Evolutionary conservation across 2,113 vertebrate species (phyloP), one percentile per base, ranked within the genome.

Genomic region (Synchiropus splendidus): DNA sequence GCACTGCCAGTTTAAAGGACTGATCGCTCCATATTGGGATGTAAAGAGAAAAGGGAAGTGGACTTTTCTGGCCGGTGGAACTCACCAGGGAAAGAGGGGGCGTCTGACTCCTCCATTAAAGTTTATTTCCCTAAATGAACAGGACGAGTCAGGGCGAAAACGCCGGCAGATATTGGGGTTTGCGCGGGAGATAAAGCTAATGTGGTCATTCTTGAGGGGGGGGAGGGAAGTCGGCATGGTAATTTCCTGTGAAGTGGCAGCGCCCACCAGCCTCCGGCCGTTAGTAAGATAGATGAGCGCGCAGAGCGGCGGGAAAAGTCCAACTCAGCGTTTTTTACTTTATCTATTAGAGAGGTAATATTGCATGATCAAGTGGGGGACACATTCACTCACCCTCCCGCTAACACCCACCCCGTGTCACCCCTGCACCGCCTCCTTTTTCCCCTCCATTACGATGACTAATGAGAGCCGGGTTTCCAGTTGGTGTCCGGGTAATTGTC

Each of bases 291-390:
- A 76, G 70, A 82, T 82, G 61, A 66, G 71, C 61, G 59, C 39
- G 51, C 31, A 50, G 61, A 67, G 64, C 64, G 57, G 47, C 48
- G 72, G 42, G 15, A 67, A 74, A 82, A 65, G 40, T 47, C 64
- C 54, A 60, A 69, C 54, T 79, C 79, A 79, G 79, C 79, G 63
- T 51, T 74, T 77, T 71, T 63, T 53, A 69, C 72, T 77, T 79
- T 79, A 79, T 79, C 74, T 82, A 79, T 82, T 69, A 79, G 72
- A 76, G 59, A 27, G 46, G 70, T 81, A 72, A 79, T 82, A 74
- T 72, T 64, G 72, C 65, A 65, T 65, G 70, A 79, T 75, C 77
- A 81, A 81, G 71, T 58, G 54, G 39, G 45, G 62, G 64, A 68
- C 59, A 56, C 39, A 58, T 61, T 62, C 61, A 43, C 55, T 64